A percentile compares a stretch with the other conserved stretches of the same genome.
Evolutionary conservation across 2,113 vertebrate genomes (phyloP).

Genomic region (Lepus europaeus): DNA sequence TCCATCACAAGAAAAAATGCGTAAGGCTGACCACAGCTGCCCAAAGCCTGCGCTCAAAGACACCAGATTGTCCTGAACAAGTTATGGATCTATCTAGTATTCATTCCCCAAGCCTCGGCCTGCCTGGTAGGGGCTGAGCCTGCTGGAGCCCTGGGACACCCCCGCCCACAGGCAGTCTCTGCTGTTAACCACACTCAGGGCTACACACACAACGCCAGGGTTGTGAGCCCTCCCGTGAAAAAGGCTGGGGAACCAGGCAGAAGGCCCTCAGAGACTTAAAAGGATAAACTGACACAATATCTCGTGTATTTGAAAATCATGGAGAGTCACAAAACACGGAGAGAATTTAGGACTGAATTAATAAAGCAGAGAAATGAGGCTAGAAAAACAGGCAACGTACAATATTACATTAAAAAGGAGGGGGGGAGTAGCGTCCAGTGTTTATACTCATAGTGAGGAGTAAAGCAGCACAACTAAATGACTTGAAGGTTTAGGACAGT

Average conservation of each 20-base stretch:
- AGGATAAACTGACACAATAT: conserved; percentile 1
- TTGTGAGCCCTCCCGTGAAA: not conserved
- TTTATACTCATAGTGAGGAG: not conserved
- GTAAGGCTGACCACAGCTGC: not conserved
- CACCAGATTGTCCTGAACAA: not conserved
- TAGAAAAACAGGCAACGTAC: not conserved
- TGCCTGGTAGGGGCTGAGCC: not conserved
- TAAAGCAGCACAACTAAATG: no score
- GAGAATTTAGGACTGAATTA: not conserved
- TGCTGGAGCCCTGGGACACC: not conserved
- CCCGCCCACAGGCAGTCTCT: not conserved
- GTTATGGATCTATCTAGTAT: not conserved
- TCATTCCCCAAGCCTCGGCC: not conserved
- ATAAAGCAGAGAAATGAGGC: conserved; percentile 25
- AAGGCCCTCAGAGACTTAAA: not conserved
- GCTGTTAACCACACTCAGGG: not conserved
- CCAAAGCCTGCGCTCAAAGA: not conserved
- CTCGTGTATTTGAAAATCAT: not conserved
- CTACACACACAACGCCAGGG: not conserved
- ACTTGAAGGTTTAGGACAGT: not conserved
- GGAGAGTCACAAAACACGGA: not conserved
- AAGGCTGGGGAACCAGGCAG: not conserved
- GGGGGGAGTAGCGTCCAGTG: not conserved
- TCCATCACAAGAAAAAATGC: not conserved
- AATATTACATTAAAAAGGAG: not conserved